phyloP scores from a whole-genome alignment of 1,140 invertebrate genomes.

The Drosophila carrolli region DNA sequence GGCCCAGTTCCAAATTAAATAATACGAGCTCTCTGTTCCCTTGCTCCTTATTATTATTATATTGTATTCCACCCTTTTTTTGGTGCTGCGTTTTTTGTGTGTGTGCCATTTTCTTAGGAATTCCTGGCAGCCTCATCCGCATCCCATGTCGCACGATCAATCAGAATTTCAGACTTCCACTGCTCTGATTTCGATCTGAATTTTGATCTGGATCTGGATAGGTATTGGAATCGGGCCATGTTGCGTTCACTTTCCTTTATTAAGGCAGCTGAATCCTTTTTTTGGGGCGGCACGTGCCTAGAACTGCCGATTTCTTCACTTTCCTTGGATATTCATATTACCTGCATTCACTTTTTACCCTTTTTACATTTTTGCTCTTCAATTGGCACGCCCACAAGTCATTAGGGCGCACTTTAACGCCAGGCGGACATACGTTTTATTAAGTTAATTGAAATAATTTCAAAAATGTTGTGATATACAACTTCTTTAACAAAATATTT shows the following conservation, averaged over 20 bases:
- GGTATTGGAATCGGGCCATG: neutral
- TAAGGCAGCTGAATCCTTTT: conserved; percentile 27
- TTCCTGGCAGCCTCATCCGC: conserved; percentile 45
- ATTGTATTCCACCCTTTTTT: conserved; percentile 81
- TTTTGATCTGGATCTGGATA: conserved; percentile 6
- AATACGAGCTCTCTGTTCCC: conserved; percentile 52
- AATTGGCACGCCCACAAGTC: conserved; percentile 42
- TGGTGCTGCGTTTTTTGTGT: conserved; percentile 70
- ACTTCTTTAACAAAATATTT: no score
- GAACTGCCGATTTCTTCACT: conserved; percentile 51
- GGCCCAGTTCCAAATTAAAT: conserved; percentile 79
- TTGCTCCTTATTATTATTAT: conserved; percentile 76
- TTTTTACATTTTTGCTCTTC: neutral
- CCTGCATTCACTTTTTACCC: neutral
- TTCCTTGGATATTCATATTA: conserved; percentile 45
- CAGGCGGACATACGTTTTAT: conserved; percentile 20
- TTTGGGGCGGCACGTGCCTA: conserved; percentile 67
- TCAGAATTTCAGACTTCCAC: conserved; percentile 57
- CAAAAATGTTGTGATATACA: no score
- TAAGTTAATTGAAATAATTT: neutral
- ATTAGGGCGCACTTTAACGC: conserved; percentile 53
- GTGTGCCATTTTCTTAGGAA: conserved; percentile 69
- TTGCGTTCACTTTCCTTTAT: conserved; percentile 63
- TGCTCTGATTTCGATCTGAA: conserved; percentile 30
- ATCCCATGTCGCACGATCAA: conserved; percentile 73